Conservation (phyloP, 2,888 invertebrate species). For the Ischnura elegans region DNA sequence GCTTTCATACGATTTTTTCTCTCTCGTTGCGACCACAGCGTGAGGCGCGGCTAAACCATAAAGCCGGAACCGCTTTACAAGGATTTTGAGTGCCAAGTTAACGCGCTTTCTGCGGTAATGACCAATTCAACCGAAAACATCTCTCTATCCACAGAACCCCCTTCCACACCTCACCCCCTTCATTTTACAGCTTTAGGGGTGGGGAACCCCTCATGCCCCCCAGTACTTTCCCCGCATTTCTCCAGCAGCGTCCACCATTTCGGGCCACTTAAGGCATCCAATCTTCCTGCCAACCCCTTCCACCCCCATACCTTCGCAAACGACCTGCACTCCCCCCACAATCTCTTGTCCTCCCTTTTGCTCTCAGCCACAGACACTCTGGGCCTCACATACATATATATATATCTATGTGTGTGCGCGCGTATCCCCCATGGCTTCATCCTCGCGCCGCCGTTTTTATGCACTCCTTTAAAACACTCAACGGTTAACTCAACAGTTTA, state of each 20-base stretch:
- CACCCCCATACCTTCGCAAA: neutral
- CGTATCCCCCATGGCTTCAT: neutral
- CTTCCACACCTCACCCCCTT: neutral
- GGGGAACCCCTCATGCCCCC: neutral
- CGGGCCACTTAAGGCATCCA: constrained; percentile 43
- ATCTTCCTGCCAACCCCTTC: neutral
- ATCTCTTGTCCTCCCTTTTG: neutral
- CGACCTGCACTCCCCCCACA: neutral
- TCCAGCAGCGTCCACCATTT: neutral
- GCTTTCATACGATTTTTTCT: neutral
- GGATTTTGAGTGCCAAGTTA: constrained; percentile 48
- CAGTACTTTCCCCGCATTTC: neutral
- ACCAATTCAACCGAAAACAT: constrained; percentile 46
- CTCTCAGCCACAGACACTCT: no score
- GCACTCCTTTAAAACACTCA: constrained; percentile 50
- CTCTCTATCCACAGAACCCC: neutral
- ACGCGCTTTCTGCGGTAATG: constrained; percentile 49
- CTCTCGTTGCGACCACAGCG: no score
- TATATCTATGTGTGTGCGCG: no score
- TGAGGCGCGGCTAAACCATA: constrained; percentile 19
- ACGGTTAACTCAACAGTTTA: constrained; percentile 33
- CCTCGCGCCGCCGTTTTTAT: constrained; percentile 25
- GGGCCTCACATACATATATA: no score
- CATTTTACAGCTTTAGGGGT: neutral
- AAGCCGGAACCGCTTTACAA: neutral